Evolutionary conservation across 1,140 invertebrate genomes (phyloP), one percentile per base, ranked within the genome.

Genomic region (Trypoxylus dichotomus): DNA sequence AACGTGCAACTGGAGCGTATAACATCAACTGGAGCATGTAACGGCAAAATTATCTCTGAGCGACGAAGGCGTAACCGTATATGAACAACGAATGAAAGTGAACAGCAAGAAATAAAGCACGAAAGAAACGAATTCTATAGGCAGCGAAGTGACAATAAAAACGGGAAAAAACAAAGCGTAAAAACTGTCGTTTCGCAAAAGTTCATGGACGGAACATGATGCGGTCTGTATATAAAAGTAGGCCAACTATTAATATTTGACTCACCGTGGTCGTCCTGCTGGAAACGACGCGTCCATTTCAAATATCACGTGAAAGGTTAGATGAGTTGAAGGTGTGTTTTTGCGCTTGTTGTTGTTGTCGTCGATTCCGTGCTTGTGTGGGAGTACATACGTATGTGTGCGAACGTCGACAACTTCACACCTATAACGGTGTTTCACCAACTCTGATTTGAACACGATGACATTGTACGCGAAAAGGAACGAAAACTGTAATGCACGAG

Each of bases 241-340:
- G 60, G 60, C 60, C 60, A 68, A 68, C 60, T 68, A 68, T 68
- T 68, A 68, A 68, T 68, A 68, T 68, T 68, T 68, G 60, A 68
- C 60, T 68, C 60, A 68, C 60, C 60, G 60, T 68, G 19, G 25
- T 68, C 60, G 60, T 68, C 60, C 24, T 29, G 60, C 10, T 68
- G 60, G 27, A 68, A 68, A 68, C 60, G 60, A 24, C 21, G 60
- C 60, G 60, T 68, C 60, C 60, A 68, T 68, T 68, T 68, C 60
- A 68, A 68, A 68, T 68, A 68, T 24, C 60, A 68, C 60, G 60
- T 68, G 15, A 68, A 68, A 68, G 60, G 60, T 68, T 68, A 68
- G 60, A 68, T 29, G 60, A 68, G 60, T 54, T 54, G 19, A 15
- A 54, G 47, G n/a, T n/a, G 47, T n/a, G 47, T 19, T 54, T 54